Conservation (phyloP, 37 sponge, comb jelly and placozoan species). For the Amphimedon queenslandica region DNA sequence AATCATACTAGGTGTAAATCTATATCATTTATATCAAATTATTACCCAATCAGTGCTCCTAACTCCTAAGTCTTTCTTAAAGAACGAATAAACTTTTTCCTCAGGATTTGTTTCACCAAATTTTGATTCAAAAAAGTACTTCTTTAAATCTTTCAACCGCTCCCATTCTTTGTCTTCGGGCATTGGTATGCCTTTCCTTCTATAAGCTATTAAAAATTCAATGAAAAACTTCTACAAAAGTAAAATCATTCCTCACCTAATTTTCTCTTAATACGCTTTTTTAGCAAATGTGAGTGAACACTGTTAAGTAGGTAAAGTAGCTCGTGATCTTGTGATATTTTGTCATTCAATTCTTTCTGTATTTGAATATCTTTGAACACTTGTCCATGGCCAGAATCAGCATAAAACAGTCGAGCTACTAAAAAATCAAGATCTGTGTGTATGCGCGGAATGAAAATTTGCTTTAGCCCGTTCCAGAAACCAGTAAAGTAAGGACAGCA, state of each 20-base stretch:
- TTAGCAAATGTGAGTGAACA: neutral
- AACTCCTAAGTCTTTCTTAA: neutral
- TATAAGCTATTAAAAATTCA: neutral
- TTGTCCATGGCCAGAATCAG: constrained; percentile 48
- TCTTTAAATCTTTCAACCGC: neutral
- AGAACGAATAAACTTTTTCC: neutral
- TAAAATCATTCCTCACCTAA: neutral
- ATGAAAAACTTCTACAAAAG: neutral
- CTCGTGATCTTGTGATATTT: neutral
- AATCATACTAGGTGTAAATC: neutral
- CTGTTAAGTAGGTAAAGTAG: neutral
- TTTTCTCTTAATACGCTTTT: neutral
- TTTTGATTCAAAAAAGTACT: neutral
- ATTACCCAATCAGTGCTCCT: neutral
- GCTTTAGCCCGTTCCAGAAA: neutral
- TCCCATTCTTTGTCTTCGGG: neutral
- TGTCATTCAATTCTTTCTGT: neutral
- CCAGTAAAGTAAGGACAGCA: neutral
- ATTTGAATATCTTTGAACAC: constrained; percentile 43
- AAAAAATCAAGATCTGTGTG: constrained; percentile 45
- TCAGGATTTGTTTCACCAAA: constrained; percentile 3
- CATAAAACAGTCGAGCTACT: constrained; percentile 25
- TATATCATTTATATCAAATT: neutral
- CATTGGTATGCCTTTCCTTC: neutral
- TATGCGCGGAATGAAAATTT: constrained; percentile 19